Base-by-base conservation (phyloP, 2,888 invertebrate species). In the Autographa gamma region DNA sequence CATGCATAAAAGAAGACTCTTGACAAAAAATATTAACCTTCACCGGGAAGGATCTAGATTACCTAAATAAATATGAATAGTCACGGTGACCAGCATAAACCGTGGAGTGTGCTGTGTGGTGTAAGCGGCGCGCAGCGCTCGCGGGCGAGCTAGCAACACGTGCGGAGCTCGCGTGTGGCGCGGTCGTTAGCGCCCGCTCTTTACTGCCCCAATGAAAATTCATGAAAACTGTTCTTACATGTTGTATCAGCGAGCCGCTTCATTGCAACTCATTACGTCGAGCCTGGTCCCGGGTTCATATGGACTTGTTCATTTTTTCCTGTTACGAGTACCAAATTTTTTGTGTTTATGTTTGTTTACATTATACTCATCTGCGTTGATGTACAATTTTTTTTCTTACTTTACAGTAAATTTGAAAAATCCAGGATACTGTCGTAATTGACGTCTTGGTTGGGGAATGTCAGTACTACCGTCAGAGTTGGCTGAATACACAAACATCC, bases 151-250 rank as follows among this genome's bases (percentile, higher is more conserved):
- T 54, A 54, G 43, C 48, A 48, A 48, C 62, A 31, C n/a, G 3
- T n/a, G 52, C n/a, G 32, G 19, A 16, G 38, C 14, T 69, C 14
- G 71, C 81, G 79, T 81, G 78, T 72, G 67, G 52, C 9, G 31
- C 0, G 52, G 38, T 41, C 60, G 38, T 71, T 52, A 58, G 60
- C 9, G 34, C 18, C 19, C n/a, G 43, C 41, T 60, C 60, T 63
- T 59, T 66, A 25, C 18, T 16, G 60, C 34, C 52, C 19, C 16
- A 67, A 77, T 79, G 48, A 69, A 72, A 70, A 70, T 66, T 71
- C 60, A 77, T 71, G 63, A 61, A 62, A 71, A 77, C 59, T 59
- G 54, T 43, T 73, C 13, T 52, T 68, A 77, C 68, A 25, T 56
- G 38, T 71, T 63, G 48, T 31, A 54, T 59, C 38, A 52, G 60